Conservation (phyloP, 2,797 vertebrate species). For the Malurus leucopterus region DNA sequence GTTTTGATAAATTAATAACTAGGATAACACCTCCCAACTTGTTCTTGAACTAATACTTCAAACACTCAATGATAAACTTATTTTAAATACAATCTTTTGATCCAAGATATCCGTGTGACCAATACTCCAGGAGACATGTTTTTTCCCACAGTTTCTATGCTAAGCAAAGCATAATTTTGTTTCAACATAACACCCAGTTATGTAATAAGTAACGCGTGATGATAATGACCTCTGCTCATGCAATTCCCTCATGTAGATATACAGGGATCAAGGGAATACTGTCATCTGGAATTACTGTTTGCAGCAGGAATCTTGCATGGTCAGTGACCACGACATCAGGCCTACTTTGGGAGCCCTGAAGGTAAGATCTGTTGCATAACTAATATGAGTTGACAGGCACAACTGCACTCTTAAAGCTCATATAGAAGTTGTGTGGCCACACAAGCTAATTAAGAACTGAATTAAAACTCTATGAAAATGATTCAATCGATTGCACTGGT, state of each 20-base stretch:
- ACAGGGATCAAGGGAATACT: conserved; percentile 62
- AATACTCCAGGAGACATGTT: neutral
- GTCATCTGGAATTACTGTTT: conserved; percentile 75
- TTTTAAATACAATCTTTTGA: neutral
- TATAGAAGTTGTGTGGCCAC: conserved; percentile 8
- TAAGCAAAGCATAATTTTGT: conserved; percentile 16
- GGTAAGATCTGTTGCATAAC: conserved; percentile 53
- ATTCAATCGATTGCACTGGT: neutral
- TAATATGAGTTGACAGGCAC: conserved; percentile 67
- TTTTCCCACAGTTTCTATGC: neutral
- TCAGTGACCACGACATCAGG: conserved; percentile 39
- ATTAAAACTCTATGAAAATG: conserved; percentile 22
- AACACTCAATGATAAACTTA: neutral
- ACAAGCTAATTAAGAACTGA: conserved; percentile 37
- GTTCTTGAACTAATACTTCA: neutral
- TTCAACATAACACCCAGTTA: conserved; percentile 41
- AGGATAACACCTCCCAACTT: neutral
- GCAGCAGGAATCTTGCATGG: conserved; percentile 59
- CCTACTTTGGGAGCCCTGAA: conserved; percentile 59
- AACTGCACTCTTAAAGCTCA: conserved; percentile 60
- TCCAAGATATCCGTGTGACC: neutral
- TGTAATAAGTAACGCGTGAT: conserved; percentile 56
- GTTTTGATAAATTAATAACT: neutral
- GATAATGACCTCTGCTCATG: conserved; percentile 57
- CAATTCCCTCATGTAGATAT: conserved; percentile 54